These are phyloP conservation scores for Nyctibius bracteatus DNA, from an alignment of 2,113 vertebrate species.

Conservation along the genomic window DNA sequence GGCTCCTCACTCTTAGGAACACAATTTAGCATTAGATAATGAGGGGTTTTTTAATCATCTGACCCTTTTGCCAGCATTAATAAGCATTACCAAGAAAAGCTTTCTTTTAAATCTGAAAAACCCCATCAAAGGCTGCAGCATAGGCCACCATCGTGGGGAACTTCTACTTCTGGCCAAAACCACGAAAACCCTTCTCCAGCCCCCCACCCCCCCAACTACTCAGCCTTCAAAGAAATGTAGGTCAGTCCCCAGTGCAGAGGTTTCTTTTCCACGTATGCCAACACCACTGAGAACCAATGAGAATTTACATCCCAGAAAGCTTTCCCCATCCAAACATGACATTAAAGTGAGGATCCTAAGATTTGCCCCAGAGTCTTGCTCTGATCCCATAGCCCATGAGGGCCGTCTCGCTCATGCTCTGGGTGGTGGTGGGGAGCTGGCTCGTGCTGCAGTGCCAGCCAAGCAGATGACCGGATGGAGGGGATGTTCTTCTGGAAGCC, in stretches of 20 bases:
- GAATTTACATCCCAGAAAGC: neutral
- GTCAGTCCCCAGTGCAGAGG: neutral
- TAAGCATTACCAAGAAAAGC: neutral
- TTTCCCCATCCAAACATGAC: neutral
- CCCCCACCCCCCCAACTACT: neutral
- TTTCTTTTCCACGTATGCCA: neutral
- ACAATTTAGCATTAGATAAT: neutral
- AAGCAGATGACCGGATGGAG: rapidly evolving
- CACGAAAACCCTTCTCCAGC: too few relatives aligned
- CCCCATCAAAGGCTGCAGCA: neutral
- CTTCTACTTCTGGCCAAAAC: neutral
- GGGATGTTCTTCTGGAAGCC: too few relatives aligned
- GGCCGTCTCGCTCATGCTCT: rapidly evolving
- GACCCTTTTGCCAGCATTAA: neutral
- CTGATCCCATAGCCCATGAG: neutral
- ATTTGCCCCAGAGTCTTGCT: too few relatives aligned
- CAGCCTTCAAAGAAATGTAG: neutral
- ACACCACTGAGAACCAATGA: neutral
- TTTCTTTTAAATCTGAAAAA: neutral
- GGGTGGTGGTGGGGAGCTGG: neutral
- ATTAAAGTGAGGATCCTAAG: neutral
- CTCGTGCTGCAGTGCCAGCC: neutral
- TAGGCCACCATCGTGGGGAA: neutral
- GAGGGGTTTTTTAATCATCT: neutral
- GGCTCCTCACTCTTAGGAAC: neutral